Base-by-base conservation (phyloP, 2,797 vertebrate species). In the Paedocypris micromegethes region DNA sequence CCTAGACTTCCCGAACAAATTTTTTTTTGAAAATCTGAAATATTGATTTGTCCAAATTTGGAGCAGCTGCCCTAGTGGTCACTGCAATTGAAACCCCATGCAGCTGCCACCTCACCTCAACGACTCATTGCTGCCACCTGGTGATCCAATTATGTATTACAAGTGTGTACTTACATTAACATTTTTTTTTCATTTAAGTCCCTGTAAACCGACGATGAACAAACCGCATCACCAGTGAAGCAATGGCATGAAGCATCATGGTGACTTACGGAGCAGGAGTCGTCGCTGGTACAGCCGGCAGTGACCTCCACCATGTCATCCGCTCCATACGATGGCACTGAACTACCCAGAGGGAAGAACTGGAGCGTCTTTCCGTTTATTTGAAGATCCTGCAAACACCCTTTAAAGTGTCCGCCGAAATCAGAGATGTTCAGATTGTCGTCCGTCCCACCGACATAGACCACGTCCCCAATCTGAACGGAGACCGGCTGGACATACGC, bases 371-470 rank as follows among this genome's bases (percentile, higher is more conserved):
- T 82, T 45, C 87, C 85, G 37, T 90, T 91, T 72, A 96, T 77
- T 82, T 91, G 90, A 78, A 95, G 64, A 68, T 98, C 94, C 86
- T 97, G 94, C 62, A 98, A 83, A 9, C 94, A 97, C 23, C 94
- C 95, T 87, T 93, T 95, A 75, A 97, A 96, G 83, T 87, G 90
- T 2, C 86, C 92, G 44, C 93, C 86, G 5, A 86, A 87, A 37
- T 53, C 70, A 2, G 83, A 73, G 1, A 88, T 84, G 3, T 68
- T 70, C 54, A 62, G 65, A 0, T 23, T 69, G 46, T 91, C 86
- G 60, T 77, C 67, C 73, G 94, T 69, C 8, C 93, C 93, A n/a
- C 94, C 94, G 3, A 96, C 82, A 50, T 91, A 85, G 39, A 93
- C 80, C 9, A 75, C 55, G 44, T 91, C 83, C 64, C 86, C 88